Evolutionary conservation across 1,140 invertebrate species (phyloP), one percentile per base, ranked within the genome.

Genomic region (Drosophila nannoptera): DNA sequence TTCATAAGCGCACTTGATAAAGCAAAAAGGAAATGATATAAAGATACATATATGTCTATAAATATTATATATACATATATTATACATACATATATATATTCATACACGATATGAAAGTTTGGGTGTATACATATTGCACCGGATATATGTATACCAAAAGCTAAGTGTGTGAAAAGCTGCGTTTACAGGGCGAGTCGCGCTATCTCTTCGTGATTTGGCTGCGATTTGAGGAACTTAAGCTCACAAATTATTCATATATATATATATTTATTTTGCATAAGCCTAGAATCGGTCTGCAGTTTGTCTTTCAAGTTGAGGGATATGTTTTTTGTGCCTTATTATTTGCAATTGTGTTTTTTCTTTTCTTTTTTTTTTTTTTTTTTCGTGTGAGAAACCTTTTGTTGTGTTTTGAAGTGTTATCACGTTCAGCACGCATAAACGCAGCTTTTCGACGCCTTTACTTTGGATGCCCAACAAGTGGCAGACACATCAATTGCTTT

Each of bases 1-100:
- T 83, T 83, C 31, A 80, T 76, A 83, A 83, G 78, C 78, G 78
- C 78, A 83, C 78, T 84, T 83, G 55, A 52, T 75, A 62, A 66
- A 38, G n/a, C 8, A 60, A 14, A 65, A 65, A 69, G 54, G 42
- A 54, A 53, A 45, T 56, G 7, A 43, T 43, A 43, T 12, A 12
- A 12, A 43, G 12, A n/a, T 40, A 40, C 5, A 40, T 40, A 40
- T 12, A 43, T 12, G 14, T 43, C 6, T 43, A 43, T 43, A 43
- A 4, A 42, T 42, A 42, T 42, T 36, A 36, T 36, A 36, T 36
- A 36, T 36, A 36, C 8, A 36, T 36, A 36, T 36, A 36, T 36
- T 36, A 36, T 36, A 36, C 8, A 36, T 36, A 36, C 8, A 36
- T 36, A 36, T 36, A 36, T 36, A 36, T 54, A 52, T 66, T 22